phyloP scores from a whole-genome alignment of 2,888 invertebrate genomes.

The Leucozona laternaria region DNA sequence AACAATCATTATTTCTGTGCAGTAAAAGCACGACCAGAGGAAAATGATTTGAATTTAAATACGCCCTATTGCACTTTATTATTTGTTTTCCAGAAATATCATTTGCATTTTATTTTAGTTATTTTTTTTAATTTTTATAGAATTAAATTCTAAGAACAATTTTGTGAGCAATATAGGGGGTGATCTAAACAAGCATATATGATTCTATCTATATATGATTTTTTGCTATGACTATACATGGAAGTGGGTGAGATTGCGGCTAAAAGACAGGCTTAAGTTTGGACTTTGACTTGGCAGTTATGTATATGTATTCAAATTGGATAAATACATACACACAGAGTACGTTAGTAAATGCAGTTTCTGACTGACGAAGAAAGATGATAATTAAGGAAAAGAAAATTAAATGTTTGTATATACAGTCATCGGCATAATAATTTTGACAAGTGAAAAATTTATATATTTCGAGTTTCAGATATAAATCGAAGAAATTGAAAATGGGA shows the following conservation, averaged over 20 bases:
- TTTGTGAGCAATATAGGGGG: not conserved
- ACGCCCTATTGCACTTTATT: constrained; percentile 11
- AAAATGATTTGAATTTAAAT: not conserved
- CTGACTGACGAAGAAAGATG: too few relatives aligned
- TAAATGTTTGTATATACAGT: too few relatives aligned
- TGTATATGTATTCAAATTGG: too few relatives aligned
- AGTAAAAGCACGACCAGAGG: not conserved
- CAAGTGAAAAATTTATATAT: too few relatives aligned
- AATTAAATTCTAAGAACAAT: constrained; percentile 7
- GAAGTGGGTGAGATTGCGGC: not conserved
- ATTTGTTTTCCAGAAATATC: not conserved
- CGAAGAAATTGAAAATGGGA: too few relatives aligned
- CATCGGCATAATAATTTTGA: too few relatives aligned
- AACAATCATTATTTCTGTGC: constrained; percentile 17
- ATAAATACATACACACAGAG: too few relatives aligned
- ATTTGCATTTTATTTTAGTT: not conserved
- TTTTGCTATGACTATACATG: not conserved
- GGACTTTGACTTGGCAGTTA: too few relatives aligned
- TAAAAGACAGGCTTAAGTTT: too few relatives aligned
- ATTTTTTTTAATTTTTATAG: not conserved
- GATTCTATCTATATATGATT: not conserved
- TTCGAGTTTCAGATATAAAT: too few relatives aligned
- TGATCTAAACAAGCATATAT: not conserved
- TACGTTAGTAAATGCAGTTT: too few relatives aligned
- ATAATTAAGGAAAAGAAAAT: too few relatives aligned